phyloP scores from a whole-genome alignment of 1,140 invertebrate genomes.

The Cecropterus lyciades region DNA sequence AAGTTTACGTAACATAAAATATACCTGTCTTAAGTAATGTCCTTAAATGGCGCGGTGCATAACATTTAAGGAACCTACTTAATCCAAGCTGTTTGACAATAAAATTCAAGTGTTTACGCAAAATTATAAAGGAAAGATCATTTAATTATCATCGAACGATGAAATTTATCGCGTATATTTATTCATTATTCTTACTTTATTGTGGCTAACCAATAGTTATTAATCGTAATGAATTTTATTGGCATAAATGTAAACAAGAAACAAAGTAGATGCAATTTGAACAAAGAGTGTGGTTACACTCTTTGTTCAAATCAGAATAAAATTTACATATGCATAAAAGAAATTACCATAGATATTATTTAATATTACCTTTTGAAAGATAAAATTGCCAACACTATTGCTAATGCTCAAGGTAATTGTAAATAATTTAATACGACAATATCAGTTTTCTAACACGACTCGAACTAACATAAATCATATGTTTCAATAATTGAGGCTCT shows the following conservation, averaged over 20 bases:
- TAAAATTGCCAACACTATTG: too few species aligned
- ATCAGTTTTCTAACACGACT: too few species aligned
- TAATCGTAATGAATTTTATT: slow-evolving; percentile 8
- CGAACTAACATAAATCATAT: too few species aligned
- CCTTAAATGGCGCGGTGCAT: slow-evolving; percentile 27
- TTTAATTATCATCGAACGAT: neutral
- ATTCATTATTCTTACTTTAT: too few species aligned
- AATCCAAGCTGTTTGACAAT: slow-evolving; percentile 22
- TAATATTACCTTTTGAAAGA: neutral
- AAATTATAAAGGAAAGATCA: neutral
- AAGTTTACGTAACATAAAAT: slow-evolving; percentile 55
- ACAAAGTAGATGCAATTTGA: slow-evolving; percentile 17
- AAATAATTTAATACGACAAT: too few species aligned
- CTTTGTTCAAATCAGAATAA: slow-evolving; percentile 21
- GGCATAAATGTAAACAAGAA: slow-evolving; percentile 6
- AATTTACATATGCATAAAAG: slow-evolving; percentile 19
- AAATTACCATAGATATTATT: neutral
- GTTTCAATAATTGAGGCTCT: too few species aligned
- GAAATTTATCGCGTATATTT: neutral
- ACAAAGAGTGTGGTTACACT: too few species aligned
- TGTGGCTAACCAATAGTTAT: slow-evolving; percentile 9
- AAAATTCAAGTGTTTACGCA: slow-evolving; percentile 19
- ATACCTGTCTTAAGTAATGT: slow-evolving; percentile 31
- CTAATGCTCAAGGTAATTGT: too few species aligned
- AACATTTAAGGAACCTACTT: slow-evolving; percentile 26